Evolutionary conservation across 2,888 invertebrate species (phyloP).

Genomic region (Latrodectus hesperus): DNA sequence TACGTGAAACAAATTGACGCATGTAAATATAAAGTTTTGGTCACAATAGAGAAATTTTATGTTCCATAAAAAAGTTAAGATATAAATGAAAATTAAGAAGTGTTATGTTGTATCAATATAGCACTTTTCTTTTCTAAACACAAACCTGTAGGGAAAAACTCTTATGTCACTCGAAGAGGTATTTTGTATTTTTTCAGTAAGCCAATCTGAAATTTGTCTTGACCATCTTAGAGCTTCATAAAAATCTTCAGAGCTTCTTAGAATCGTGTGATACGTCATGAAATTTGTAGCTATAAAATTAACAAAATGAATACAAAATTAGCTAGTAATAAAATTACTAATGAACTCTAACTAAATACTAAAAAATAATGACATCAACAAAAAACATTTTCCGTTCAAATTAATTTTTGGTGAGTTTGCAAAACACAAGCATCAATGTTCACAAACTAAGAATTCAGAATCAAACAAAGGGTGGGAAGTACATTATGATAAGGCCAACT

Average conservation of each 20-base stretch:
- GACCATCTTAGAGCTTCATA: slow-evolving; percentile 86
- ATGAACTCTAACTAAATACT: neutral
- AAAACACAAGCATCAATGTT: too few relatives aligned
- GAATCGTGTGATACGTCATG: slow-evolving; percentile 91
- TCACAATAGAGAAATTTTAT: neutral
- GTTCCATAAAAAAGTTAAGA: too few relatives aligned
- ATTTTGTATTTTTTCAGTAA: slow-evolving; percentile 81
- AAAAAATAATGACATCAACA: neutral
- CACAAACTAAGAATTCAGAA: too few relatives aligned
- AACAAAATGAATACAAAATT: neutral
- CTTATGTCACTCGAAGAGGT: slow-evolving; percentile 73
- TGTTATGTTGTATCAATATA: too few relatives aligned
- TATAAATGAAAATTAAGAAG: too few relatives aligned
- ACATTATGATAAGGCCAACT: too few relatives aligned
- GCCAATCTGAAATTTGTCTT: slow-evolving; percentile 83
- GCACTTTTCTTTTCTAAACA: neutral
- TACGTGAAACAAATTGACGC: neutral
- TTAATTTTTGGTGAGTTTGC: too few relatives aligned
- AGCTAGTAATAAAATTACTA: neutral
- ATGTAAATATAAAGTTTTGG: neutral
- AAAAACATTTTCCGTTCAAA: neutral
- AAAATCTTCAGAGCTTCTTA: slow-evolving; percentile 88
- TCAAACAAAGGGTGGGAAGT: too few relatives aligned
- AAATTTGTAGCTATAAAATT: slow-evolving; percentile 82
- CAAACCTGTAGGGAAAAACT: slow-evolving; percentile 89